Evolutionary conservation across 2,888 invertebrate genomes (phyloP), one percentile per base, ranked within the genome.

Genomic region (Drosophila flavopinicola): DNA sequence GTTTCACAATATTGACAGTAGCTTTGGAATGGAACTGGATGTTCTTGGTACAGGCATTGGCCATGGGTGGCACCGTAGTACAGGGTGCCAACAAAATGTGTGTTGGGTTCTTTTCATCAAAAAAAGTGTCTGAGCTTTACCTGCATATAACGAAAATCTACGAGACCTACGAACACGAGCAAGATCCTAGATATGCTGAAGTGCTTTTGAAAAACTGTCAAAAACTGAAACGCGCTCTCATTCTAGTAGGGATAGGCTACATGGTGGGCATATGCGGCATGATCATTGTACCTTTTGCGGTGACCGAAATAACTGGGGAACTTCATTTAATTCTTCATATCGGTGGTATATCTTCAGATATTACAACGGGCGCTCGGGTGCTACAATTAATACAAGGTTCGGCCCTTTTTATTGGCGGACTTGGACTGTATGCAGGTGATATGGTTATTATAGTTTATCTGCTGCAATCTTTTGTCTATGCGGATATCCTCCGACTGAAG

Each of bases 341-440:
- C 6, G 85, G 88, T 0, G 56, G 57, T 1, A 1, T 88, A 1
- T 77, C 80, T 58, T 38, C 70, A 5, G 9, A 54, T 0, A 82
- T 75, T 0, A 25, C 64, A 13, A 23, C 51, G 10, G 86, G 86
- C 0, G 75, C 65, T 23, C 54, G 66, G 20, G 1, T 52, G 1
- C 78, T 82, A 2, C 38, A 74, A 20, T 42, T 15, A 4, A 23
- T 53, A 9, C 87, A 88, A n/a, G 13, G 1, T 30, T 6, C 68
- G 56, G 6, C 1, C n/a, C n/a, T 79, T 1, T 1, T 64, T 4
- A 9, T 75, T 3, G 79, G 66, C 0, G 70, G 25, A 2, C 63
- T 82, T 23, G 78, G 87, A 0, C 60, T 82, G 1, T 87, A 67
- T 48, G 67, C 72, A 0, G 87, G 84, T 0, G 86, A 87, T 25